phyloP scores from a whole-genome alignment of 2,888 invertebrate species.

The Sclerodermus sp. region DNA sequence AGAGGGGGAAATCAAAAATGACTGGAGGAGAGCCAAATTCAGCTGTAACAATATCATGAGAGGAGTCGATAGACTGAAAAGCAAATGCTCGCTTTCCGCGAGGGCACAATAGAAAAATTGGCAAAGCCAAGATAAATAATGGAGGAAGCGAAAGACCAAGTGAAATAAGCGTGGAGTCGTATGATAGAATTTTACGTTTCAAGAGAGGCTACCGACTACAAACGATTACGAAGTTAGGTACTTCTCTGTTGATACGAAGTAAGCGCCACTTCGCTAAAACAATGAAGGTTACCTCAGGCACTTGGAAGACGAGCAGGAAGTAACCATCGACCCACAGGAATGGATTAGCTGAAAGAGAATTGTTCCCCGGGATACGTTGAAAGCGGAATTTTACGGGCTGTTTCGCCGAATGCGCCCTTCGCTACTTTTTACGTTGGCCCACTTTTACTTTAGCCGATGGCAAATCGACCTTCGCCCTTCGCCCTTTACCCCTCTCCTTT shows the following conservation, averaged over 20 bases:
- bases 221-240: neutral
- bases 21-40: no score
- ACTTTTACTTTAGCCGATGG: neutral
- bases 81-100: no score
- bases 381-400: neutral
- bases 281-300: neutral
- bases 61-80: no score
- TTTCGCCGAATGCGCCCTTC: neutral
- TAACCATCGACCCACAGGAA: neutral
- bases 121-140: no score
- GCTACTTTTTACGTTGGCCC: neutral
- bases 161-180: no score
- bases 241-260: neutral
- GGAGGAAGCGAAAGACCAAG: no score
- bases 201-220: neutral
- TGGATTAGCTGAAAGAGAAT: no score
- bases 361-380: neutral
- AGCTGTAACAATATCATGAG: no score
- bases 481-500: no score
- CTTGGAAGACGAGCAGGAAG: neutral
- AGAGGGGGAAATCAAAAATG: no score
- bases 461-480: no score
- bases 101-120: no score
- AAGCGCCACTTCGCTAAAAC: neutral
- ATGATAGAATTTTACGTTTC: neutral